phyloP scores from a whole-genome alignment of 2,888 invertebrate genomes.

The Eurytoma californica region DNA sequence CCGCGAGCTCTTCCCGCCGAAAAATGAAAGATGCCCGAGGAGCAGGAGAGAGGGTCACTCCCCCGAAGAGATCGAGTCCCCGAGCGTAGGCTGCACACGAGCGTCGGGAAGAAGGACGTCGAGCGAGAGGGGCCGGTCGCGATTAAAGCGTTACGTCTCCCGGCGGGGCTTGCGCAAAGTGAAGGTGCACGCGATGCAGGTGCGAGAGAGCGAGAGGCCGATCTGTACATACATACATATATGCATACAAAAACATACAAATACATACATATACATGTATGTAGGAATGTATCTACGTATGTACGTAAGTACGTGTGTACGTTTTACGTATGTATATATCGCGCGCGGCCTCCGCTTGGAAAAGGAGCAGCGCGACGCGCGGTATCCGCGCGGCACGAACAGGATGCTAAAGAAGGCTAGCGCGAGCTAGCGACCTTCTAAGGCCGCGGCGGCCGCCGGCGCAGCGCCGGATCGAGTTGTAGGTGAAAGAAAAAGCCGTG shows the following conservation, averaged over 20 bases:
- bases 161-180: slow-evolving; percentile 19
- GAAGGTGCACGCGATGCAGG: slow-evolving; percentile 33
- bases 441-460: slow-evolving; percentile 64
- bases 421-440: slow-evolving; percentile 71
- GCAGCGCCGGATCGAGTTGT: slow-evolving; percentile 45
- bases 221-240: too few species aligned
- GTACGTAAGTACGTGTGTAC: too few species aligned
- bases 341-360: slow-evolving; percentile 42
- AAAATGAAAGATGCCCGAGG: too few species aligned
- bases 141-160: slow-evolving; percentile 25
- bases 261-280: too few species aligned
- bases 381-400: slow-evolving; percentile 30
- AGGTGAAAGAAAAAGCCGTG: slow-evolving; percentile 48
- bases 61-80: too few species aligned
- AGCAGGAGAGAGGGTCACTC: too few species aligned
- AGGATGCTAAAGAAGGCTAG: slow-evolving; percentile 72
- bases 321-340: too few species aligned
- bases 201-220: slow-evolving; percentile 29
- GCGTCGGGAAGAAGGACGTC: too few species aligned
- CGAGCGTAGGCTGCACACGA: too few species aligned
- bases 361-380: slow-evolving; percentile 19
- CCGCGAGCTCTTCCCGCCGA: too few species aligned
- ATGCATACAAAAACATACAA: too few species aligned
- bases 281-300: too few species aligned
- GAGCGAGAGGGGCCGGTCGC: not conserved